Base-by-base conservation (phyloP, 2,888 invertebrate genomes). In the Hipparchia semele region DNA sequence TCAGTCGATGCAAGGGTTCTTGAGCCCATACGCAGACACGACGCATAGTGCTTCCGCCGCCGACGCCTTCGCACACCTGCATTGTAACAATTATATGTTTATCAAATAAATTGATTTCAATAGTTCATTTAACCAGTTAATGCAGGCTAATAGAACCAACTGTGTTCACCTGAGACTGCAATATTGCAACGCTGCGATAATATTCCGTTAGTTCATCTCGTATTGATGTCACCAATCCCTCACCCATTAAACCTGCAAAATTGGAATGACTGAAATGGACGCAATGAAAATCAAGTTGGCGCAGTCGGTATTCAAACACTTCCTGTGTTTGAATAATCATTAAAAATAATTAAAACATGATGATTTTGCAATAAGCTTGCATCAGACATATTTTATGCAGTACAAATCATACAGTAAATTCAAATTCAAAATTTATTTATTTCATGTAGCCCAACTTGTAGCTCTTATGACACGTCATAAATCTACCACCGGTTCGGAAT, bases 121-220 rank as follows among this genome's bases (percentile, higher is more conserved):
- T 12, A 54, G n/a, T 54, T 12, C 54, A n/a, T 4, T n/a, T n/a
- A n/a, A n/a, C 6, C 6, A 10, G 10, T 6, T 8, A 9, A 58
- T 23, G 23, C 12, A 53, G 12, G 13, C 13, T 8, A 23, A 13
- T 58, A 8, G n/a, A 8, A 49, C 13, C 12, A 13, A 51, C 23
- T 23, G 5, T 54, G 39, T 67, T 62, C 60, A 98, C 97, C 95
- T 98, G 97, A 70, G 98, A 97, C 87, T 99, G 98, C 69, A 99
- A 92, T 69, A 97, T 92, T 1, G 99, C 98, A 73, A 99, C 95
- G 80, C 98, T 96, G 77, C 98, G 95, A 87, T 98, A 98, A 89
- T 98, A 99, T 83, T 97, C 97, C 0, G 96, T 96, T 12, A 99
- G 91, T 87, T 99, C 98, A 73, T 97, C 96, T 81, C 97, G 96